A percentile compares a stretch with the other conserved stretches of the same genome.
These are phyloP conservation scores for Microctenopoma stevenorrisi DNA, from an alignment of 2,797 vertebrate genomes.

Conservation along the genomic window DNA sequence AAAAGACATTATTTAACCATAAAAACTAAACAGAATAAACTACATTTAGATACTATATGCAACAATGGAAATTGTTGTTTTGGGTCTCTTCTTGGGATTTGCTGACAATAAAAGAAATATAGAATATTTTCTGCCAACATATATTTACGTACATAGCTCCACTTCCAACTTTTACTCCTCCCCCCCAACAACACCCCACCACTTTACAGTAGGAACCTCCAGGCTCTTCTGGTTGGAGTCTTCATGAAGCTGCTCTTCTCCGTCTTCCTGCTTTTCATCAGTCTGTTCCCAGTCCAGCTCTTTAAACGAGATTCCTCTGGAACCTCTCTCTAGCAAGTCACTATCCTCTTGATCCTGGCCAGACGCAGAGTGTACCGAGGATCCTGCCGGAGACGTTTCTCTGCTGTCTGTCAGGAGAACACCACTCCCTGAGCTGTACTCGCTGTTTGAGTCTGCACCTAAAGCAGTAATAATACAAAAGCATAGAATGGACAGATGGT, in stretches of 20 bases:
- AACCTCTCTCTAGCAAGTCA: constrained; percentile 80
- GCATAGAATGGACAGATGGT: constrained; percentile 63
- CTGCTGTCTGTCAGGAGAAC: constrained; percentile 88
- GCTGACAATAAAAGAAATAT: constrained; percentile 3
- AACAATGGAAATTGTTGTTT: not conserved
- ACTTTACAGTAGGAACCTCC: constrained; percentile 58
- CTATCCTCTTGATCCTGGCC: constrained; percentile 73
- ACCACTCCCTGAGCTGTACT: constrained; percentile 87
- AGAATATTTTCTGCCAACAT: not conserved
- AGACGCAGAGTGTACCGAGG: constrained; percentile 58
- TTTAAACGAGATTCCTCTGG: constrained; percentile 86
- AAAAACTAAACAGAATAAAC: not conserved
- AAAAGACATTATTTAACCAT: not conserved
- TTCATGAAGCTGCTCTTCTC: constrained; percentile 44
- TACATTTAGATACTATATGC: not conserved
- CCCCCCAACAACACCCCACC: constrained; percentile 80
- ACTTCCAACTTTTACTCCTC: constrained; percentile 69
- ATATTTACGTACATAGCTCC: no score
- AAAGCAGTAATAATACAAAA: constrained; percentile 52
- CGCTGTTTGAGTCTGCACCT: constrained; percentile 87
- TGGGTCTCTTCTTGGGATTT: constrained; percentile 31
- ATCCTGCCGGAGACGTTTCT: constrained; percentile 83
- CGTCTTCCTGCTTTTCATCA: constrained; percentile 60
- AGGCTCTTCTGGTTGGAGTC: constrained; percentile 62
- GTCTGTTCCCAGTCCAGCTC: constrained; percentile 85